Evolutionary conservation across 2,888 invertebrate genomes (phyloP).

Genomic region (Ectemnius lituratus): DNA sequence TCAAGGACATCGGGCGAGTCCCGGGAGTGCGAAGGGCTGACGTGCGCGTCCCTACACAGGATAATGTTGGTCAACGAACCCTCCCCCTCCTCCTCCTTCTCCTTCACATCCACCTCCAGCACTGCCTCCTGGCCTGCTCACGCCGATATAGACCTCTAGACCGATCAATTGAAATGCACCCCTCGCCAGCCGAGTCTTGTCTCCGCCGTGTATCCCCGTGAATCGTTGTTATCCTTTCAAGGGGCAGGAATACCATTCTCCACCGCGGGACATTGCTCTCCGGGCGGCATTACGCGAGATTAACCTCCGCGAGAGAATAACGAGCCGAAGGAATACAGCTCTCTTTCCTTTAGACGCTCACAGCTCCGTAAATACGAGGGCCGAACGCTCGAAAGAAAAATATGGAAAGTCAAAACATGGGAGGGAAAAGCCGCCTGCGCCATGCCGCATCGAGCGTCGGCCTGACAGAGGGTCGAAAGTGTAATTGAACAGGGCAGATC

Average conservation of each 20-base stretch:
- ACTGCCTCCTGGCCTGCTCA: too few species aligned
- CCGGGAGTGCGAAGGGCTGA: conserved; percentile 20
- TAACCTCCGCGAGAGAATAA: not conserved
- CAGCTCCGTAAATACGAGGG: not conserved
- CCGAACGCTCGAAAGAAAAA: not conserved
- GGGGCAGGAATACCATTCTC: conserved; percentile 33
- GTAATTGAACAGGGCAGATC: not conserved
- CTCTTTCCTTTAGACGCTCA: not conserved
- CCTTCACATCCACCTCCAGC: too few species aligned
- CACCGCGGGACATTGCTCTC: conserved; percentile 20
- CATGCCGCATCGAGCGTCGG: too few species aligned
- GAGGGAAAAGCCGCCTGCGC: not conserved
- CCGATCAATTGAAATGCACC: conserved; percentile 62
- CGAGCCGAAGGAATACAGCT: not conserved
- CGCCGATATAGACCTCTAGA: conserved; percentile 22
- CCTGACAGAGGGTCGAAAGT: not conserved
- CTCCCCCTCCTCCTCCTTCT: conserved; percentile 21
- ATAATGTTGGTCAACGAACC: conserved; percentile 59
- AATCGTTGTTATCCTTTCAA: conserved; percentile 41
- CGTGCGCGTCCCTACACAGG: conserved; percentile 37
- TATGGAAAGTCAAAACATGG: not conserved
- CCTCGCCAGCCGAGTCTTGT: conserved; percentile 28
- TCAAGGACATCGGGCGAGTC: conserved; percentile 29
- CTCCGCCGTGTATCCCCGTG: conserved; percentile 8
- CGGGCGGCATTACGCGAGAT: not conserved